Evolutionary conservation across 2,113 vertebrate species (phyloP).

Genomic region (Neoarius graeffei): DNA sequence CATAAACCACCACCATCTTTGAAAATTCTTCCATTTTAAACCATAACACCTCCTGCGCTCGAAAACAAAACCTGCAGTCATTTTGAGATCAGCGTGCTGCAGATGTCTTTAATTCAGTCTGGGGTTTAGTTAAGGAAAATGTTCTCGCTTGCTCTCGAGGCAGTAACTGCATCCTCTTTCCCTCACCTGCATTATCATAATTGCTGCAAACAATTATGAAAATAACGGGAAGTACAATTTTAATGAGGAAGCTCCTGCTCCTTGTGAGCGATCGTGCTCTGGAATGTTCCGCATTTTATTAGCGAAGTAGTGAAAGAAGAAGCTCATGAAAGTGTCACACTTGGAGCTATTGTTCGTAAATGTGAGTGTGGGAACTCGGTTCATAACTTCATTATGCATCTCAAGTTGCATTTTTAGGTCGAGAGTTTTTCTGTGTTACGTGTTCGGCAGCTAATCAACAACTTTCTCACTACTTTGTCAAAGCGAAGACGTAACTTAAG

Average conservation of each 20-base stretch:
- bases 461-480: background rate
- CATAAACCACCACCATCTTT: background rate
- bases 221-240: constrained; percentile 28
- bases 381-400: background rate
- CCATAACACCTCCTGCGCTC: background rate
- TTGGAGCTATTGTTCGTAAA: background rate
- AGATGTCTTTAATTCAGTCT: background rate
- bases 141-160: constrained; percentile 35
- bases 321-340: background rate
- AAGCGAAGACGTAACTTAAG: background rate
- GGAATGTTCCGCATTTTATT: background rate
- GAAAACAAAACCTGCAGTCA: background rate
- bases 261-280: background rate
- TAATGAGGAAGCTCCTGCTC: constrained; percentile 26
- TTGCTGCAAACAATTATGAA: constrained; percentile 27
- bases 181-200: constrained; percentile 32
- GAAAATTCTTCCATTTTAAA: background rate
- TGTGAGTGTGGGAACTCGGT: background rate
- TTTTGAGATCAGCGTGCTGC: background rate
- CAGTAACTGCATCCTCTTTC: constrained; percentile 26
- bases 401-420: background rate
- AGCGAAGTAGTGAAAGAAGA: background rate
- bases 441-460: background rate
- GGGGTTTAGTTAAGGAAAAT: constrained; percentile 12
- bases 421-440: background rate